These are phyloP conservation scores for Sprattus sprattus DNA, from an alignment of 2,113 vertebrate genomes.

Conservation along the genomic window DNA sequence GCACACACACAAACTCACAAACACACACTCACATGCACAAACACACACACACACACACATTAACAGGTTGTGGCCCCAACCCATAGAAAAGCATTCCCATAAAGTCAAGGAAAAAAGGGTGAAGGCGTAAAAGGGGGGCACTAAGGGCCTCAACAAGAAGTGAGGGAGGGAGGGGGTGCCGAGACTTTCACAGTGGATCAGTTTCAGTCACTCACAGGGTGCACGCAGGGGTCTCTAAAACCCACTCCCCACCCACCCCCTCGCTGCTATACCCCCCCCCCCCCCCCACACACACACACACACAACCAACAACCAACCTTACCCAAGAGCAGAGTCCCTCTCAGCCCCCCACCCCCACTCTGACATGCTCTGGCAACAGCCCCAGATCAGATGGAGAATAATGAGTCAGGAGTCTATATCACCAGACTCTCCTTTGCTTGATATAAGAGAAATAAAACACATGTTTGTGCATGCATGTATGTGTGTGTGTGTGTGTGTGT, in stretches of 20 bases:
- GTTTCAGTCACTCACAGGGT: constrained; percentile 13
- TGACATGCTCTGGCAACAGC: constrained; percentile 12
- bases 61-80: constrained; percentile 7
- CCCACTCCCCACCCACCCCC: not conserved
- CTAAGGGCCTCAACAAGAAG: constrained; percentile 1
- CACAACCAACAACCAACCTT: not conserved
- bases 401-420: constrained; percentile 3
- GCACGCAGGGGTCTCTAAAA: not conserved
- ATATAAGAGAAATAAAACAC: not conserved
- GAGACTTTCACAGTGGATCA: constrained; percentile 20
- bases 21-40: not conserved
- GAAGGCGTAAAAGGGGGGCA: constrained; percentile 4
- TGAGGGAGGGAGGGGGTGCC: not conserved
- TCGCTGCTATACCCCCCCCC: not conserved
- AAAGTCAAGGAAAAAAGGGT: not conserved
- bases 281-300: not conserved
- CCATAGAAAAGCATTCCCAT: constrained; percentile 4
- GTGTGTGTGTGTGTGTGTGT: not conserved
- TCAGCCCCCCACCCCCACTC: not conserved
- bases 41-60: not conserved
- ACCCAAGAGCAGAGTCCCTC: not conserved
- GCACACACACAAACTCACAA: constrained; percentile 40
- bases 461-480: not conserved
- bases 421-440: not conserved
- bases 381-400: constrained; percentile 10